These are phyloP conservation scores for Plotosus lineatus DNA, from an alignment of 2,113 vertebrate species.

Conservation along the genomic window DNA sequence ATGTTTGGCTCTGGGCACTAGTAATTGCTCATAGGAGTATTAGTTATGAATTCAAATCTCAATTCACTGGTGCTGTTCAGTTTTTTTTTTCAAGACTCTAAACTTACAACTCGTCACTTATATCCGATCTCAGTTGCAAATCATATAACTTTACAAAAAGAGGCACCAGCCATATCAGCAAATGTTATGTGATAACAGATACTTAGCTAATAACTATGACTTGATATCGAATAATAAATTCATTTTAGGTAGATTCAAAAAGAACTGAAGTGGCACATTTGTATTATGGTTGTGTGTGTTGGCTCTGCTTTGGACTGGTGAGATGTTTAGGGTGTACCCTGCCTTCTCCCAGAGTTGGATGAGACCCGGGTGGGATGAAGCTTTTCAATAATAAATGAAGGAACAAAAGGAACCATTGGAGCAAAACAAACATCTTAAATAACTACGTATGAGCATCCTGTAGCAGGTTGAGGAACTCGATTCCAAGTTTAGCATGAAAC, in stretches of 20 bases:
- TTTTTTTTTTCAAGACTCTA: not conserved
- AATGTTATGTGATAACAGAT: not conserved
- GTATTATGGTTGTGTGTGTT: no score
- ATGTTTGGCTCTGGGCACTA: not conserved
- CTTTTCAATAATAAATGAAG: no score
- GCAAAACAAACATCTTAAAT: not conserved
- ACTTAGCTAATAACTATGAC: not conserved
- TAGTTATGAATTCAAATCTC: not conserved
- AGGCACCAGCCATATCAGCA: not conserved
- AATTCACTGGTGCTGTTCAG: not conserved
- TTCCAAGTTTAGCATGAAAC: not conserved
- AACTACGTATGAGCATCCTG: not conserved
- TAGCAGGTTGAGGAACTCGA: not conserved
- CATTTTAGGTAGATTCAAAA: no score
- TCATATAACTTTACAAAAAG: not conserved
- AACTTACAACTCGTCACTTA: not conserved
- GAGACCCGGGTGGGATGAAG: not conserved
- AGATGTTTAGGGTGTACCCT: no score
- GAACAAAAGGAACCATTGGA: not conserved
- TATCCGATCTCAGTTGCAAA: not conserved
- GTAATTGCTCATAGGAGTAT: not conserved
- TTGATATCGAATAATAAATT: not conserved
- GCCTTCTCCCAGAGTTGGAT: no score
- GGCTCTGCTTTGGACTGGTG: no score
- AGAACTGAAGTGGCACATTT: no score